Evolutionary conservation across 2,113 vertebrate genomes (phyloP).

Genomic region (Hymenochirus boettgeri): DNA sequence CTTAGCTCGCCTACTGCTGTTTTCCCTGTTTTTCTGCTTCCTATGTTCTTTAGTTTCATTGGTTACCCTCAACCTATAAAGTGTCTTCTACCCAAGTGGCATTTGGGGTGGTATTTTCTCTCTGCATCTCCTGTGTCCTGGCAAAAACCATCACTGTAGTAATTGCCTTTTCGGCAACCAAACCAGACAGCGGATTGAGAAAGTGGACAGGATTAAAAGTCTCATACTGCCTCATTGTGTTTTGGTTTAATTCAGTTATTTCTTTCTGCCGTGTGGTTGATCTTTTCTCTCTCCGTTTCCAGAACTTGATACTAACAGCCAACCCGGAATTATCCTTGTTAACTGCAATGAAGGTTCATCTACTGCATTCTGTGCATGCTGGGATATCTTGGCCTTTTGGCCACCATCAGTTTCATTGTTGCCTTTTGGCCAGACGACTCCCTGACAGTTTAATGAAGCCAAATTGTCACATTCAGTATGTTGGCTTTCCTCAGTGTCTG

Average conservation of each 20-base stretch:
- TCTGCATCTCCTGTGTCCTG: slow-evolving; percentile 30
- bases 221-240: slow-evolving; percentile 29
- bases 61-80: slow-evolving; percentile 10
- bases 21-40: slow-evolving; percentile 36
- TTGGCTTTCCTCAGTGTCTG: slow-evolving; percentile 41
- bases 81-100: slow-evolving; percentile 26
- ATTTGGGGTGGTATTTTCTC: slow-evolving; percentile 35
- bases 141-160: slow-evolving; percentile 38
- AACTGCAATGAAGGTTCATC: slow-evolving; percentile 35
- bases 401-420: slow-evolving; percentile 10
- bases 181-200: slow-evolving; percentile 26
- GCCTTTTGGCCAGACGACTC: slow-evolving; percentile 25
- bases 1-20: slow-evolving; percentile 37
- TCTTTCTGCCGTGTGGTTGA: slow-evolving; percentile 37
- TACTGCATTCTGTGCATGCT: slow-evolving; percentile 14
- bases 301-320: slow-evolving; percentile 17
- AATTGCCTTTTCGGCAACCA: slow-evolving; percentile 39
- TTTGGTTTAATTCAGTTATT: slow-evolving; percentile 29
- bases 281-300: slow-evolving; percentile 34
- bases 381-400: slow-evolving; percentile 19
- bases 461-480: slow-evolving; percentile 46
- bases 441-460: slow-evolving; percentile 41
- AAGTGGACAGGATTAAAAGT: slow-evolving; percentile 39
- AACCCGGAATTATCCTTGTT: slow-evolving; percentile 27
- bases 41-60: slow-evolving; percentile 41